phyloP scores from a whole-genome alignment of 2,113 vertebrate genomes.

The Loxodonta africana region DNA sequence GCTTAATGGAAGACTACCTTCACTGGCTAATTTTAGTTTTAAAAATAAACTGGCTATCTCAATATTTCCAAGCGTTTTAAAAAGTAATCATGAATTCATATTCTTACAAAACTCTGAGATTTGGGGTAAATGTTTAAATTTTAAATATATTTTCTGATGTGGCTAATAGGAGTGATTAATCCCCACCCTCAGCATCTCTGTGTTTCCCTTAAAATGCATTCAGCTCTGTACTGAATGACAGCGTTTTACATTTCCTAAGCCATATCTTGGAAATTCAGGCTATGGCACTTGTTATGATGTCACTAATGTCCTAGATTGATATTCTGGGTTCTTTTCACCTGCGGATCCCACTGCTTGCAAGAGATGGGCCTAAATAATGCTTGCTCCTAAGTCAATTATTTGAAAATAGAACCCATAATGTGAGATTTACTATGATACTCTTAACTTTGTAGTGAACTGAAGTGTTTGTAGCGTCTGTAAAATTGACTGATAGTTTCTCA shows the following conservation, averaged over 20 bases:
- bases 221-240: slow-evolving; percentile 11
- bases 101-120: neutral
- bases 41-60: neutral
- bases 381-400: slow-evolving; percentile 86
- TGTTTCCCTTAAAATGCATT: neutral
- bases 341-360: slow-evolving; percentile 22
- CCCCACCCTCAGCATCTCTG: neutral
- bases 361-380: slow-evolving; percentile 78
- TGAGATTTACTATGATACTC: slow-evolving; percentile 84
- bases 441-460: slow-evolving; percentile 87
- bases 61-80: slow-evolving; percentile 2
- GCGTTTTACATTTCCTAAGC: slow-evolving; percentile 52
- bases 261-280: slow-evolving; percentile 53
- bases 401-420: slow-evolving; percentile 85
- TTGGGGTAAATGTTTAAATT: neutral
- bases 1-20: slow-evolving; percentile 4
- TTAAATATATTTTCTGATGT: slow-evolving; percentile 26
- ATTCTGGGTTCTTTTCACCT: neutral
- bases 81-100: neutral
- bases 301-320: slow-evolving; percentile 10
- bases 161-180: neutral
- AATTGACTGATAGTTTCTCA: slow-evolving; percentile 88
- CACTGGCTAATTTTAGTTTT: slow-evolving; percentile 8
- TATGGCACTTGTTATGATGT: neutral
- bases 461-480: slow-evolving; percentile 88